Conservation (phyloP, 2,797 vertebrate genomes). For the Gephyroberyx darwinii region DNA sequence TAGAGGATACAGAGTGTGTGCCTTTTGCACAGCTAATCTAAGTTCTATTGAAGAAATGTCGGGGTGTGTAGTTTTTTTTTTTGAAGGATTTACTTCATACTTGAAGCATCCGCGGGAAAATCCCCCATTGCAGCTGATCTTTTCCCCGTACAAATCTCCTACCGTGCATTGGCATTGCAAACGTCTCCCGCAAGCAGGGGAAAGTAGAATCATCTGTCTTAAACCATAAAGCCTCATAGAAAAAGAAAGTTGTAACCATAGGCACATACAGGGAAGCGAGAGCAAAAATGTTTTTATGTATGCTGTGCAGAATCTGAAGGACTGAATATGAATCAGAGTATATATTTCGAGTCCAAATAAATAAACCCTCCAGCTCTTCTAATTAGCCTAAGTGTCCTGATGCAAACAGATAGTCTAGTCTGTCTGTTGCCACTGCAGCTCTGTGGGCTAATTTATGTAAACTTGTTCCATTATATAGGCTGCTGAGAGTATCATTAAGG, state of each 20-base stretch:
- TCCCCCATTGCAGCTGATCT: slow-evolving; percentile 75
- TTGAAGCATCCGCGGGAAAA: slow-evolving; percentile 77
- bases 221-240: slow-evolving; percentile 68
- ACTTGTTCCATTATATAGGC: slow-evolving; percentile 84
- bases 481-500: slow-evolving; percentile 83
- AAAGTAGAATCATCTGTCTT: slow-evolving; percentile 71
- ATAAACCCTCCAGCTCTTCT: slow-evolving; percentile 69
- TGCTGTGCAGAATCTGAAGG: slow-evolving; percentile 53
- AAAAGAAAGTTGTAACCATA: slow-evolving; percentile 66
- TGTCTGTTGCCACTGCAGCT: slow-evolving; percentile 75
- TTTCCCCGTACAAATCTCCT: slow-evolving; percentile 74
- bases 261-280: slow-evolving; percentile 58
- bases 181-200: slow-evolving; percentile 45
- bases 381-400: slow-evolving; percentile 79
- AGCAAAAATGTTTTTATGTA: slow-evolving; percentile 67
- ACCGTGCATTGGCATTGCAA: slow-evolving; percentile 69
- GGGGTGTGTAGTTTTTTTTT: slow-evolving; percentile 56
- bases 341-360: slow-evolving; percentile 64
- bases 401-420: slow-evolving; percentile 69
- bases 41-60: slow-evolving; percentile 75
- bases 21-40: slow-evolving; percentile 73
- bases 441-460: slow-evolving; percentile 85
- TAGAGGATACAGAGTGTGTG: slow-evolving; percentile 60
- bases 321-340: slow-evolving; percentile 57
- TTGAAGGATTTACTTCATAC: slow-evolving; percentile 77